Evolutionary conservation across 2,888 invertebrate species (phyloP), one percentile per base, ranked within the genome.

Genomic region (Rhagonycha lutea): DNA sequence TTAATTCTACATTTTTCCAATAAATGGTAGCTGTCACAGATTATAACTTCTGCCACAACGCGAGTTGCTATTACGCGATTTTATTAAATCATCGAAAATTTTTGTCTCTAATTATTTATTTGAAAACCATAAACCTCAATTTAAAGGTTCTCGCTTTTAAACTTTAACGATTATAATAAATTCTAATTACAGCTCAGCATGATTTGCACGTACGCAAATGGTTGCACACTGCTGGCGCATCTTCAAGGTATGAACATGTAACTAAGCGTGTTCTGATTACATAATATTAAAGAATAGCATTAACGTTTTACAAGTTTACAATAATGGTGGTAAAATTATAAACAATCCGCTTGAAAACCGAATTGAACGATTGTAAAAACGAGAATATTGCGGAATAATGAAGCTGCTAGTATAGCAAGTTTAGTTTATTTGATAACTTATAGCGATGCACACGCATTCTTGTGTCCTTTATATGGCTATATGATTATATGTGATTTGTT

Each of bases 391-490:
- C 83, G 83, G 86, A 85, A 85, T 85, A 83, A 83, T 84, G 85
- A 85, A 85, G 86, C 84, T 80, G 83, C 82, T 81, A 82, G 81
- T 81, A 79, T 82, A 82, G 82, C 80, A 82, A 83, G 84, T 81
- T 86, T 85, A 86, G 86, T 86, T 84, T 85, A 85, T 86, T 86
- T 86, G 85, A 85, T 84, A 85, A 84, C 85, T 84, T 80, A 83
- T 83, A 81, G 81, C 84, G 86, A 86, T 85, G 85, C 86, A 84
- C 85, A 86, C 85, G 85, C 83, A 84, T 83, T 86, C 83, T 84
- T 83, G 72, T 72, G 28, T 69, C 68, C 62, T 61, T 63, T 71
- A 60, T 18, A 32, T 23, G 77, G 14, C 63, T 24, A 10, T 65
- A 24, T 73, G 76, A 70, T 74, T 70, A 73, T 75, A 75, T 67